Conservation (phyloP, 2,113 vertebrate genomes). For the Montifringilla adamsi region DNA sequence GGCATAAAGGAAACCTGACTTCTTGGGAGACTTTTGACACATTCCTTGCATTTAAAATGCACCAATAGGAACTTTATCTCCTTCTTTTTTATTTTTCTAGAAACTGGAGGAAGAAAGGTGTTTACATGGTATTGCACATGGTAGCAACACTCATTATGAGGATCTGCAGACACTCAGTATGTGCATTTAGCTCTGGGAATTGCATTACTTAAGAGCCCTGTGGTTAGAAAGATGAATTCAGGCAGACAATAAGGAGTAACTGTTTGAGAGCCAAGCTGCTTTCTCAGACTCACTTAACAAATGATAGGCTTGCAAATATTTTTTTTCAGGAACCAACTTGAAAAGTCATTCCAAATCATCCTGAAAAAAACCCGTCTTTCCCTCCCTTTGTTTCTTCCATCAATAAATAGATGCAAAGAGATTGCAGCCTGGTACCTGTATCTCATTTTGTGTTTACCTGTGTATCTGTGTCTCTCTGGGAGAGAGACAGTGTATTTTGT, state of each 20-base stretch:
- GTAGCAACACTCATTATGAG: slow-evolving; percentile 42
- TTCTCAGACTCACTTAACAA: slow-evolving; percentile 26
- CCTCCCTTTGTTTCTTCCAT: neutral
- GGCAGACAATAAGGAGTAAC: slow-evolving; percentile 51
- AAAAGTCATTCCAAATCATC: neutral
- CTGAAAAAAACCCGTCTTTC: neutral
- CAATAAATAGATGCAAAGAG: neutral
- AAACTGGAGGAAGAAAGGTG: slow-evolving; percentile 65
- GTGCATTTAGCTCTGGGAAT: slow-evolving; percentile 59
- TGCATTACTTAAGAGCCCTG: slow-evolving; percentile 62
- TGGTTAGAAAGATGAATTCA: slow-evolving; percentile 65
- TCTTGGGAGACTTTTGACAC: slow-evolving; percentile 59
- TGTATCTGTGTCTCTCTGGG: neutral
- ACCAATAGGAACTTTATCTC: slow-evolving; percentile 53
- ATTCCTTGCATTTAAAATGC: slow-evolving; percentile 60
- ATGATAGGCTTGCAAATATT: neutral
- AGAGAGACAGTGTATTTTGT: neutral
- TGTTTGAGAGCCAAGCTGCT: slow-evolving; percentile 41
- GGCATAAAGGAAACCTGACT: slow-evolving; percentile 63
- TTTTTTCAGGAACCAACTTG: neutral
- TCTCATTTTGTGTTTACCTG: neutral
- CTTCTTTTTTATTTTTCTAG: slow-evolving; percentile 62
- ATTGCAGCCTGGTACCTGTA: neutral
- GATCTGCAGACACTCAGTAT: slow-evolving; percentile 42
- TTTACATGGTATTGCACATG: slow-evolving; percentile 62